Evolutionary conservation across 2,113 vertebrate genomes (phyloP).

Genomic region (Prunella fulvescens): DNA sequence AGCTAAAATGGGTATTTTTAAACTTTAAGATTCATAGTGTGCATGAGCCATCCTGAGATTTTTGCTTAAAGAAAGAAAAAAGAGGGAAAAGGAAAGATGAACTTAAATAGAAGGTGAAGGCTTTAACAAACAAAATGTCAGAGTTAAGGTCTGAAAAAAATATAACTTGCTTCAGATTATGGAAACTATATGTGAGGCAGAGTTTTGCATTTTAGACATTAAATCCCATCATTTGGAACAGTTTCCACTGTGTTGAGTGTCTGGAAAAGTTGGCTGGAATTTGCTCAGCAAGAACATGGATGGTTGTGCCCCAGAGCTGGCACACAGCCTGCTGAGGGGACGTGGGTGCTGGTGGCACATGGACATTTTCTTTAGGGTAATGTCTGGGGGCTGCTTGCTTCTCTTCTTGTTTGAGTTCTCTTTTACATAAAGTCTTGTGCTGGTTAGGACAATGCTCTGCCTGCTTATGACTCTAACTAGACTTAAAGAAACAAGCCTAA

Average conservation of each 20-base stretch:
- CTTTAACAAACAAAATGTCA: neutral
- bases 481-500: neutral
- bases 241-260: neutral
- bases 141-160: neutral
- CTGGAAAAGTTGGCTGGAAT: neutral
- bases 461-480: neutral
- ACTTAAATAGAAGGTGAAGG: neutral
- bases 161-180: neutral
- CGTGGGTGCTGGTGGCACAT: neutral
- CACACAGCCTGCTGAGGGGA: neutral
- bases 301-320: neutral
- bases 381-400: neutral
- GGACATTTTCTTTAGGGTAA: neutral
- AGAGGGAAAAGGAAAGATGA: neutral
- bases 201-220: neutral
- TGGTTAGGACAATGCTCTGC: neutral
- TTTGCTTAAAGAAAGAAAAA: neutral
- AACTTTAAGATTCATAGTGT: neutral
- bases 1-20: neutral
- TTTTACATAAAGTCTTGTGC: neutral
- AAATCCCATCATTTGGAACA: neutral
- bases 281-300: neutral
- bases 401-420: neutral
- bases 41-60: neutral
- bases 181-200: neutral